A percentile compares a stretch with the other conserved stretches of the same genome.
phyloP scores from a whole-genome alignment of 2,797 vertebrate genomes.

The Argya squamiceps region DNA sequence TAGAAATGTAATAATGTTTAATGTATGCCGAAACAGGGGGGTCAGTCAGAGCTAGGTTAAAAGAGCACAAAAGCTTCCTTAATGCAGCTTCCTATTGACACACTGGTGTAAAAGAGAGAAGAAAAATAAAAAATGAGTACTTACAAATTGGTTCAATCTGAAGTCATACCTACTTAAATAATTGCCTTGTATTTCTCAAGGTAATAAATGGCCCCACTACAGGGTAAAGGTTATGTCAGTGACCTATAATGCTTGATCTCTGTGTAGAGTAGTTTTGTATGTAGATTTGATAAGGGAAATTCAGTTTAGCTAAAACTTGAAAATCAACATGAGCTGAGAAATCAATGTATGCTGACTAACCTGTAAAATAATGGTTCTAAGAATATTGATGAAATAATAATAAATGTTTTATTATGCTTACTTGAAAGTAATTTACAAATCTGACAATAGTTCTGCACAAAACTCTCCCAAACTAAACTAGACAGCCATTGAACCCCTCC shows the following conservation, averaged over 20 bases:
- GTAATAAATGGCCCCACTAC: not conserved
- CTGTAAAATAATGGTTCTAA: not conserved
- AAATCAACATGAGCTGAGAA: not conserved
- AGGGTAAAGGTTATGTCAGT: not conserved
- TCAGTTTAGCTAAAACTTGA: not conserved
- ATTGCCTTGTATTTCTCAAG: not conserved
- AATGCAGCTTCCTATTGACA: not conserved
- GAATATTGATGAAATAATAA: not conserved
- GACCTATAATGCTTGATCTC: not conserved
- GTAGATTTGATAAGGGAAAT: not conserved
- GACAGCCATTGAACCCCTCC: not conserved
- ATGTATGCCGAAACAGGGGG: not conserved
- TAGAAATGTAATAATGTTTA: not conserved
- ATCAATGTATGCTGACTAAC: not conserved
- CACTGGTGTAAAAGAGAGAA: not conserved
- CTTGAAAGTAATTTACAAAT: not conserved
- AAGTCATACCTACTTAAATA: conserved; percentile 25
- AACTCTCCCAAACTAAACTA: not conserved
- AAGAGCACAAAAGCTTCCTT: not conserved
- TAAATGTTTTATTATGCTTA: not conserved
- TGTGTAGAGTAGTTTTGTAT: not conserved
- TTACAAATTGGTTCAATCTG: conserved; percentile 40
- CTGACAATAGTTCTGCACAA: not conserved
- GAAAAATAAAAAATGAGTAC: conserved; percentile 9
- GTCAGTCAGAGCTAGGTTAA: not conserved